Percentiles rank a stretch among this genome's conserved stretches.
phyloP scores from a whole-genome alignment of 2,797 vertebrate genomes.

The Trematomus bernacchii region DNA sequence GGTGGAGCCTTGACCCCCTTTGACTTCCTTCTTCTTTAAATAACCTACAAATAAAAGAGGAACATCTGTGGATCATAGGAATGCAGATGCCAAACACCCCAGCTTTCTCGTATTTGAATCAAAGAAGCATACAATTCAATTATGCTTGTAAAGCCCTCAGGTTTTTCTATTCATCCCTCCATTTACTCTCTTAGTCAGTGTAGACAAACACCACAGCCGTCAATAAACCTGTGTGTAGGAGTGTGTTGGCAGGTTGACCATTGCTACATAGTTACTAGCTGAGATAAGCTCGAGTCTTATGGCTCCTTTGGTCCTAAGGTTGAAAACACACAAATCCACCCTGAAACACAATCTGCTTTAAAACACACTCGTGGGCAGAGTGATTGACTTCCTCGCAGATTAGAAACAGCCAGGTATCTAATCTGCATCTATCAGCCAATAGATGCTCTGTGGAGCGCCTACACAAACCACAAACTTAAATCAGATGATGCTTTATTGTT shows the following conservation, averaged over 20 bases:
- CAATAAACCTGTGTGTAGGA: constrained; percentile 27
- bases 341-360: constrained; percentile 31
- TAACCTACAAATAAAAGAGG: constrained; percentile 73
- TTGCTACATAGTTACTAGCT: constrained; percentile 47
- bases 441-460: not conserved
- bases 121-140: constrained; percentile 17
- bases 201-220: constrained; percentile 22
- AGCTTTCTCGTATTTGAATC: constrained; percentile 8
- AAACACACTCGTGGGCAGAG: not conserved
- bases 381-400: constrained; percentile 36
- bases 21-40: constrained; percentile 83
- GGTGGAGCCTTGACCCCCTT: constrained; percentile 77
- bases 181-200: constrained; percentile 24
- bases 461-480: not conserved
- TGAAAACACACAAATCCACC: constrained; percentile 37
- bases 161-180: constrained; percentile 1
- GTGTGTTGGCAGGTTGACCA: constrained; percentile 45
- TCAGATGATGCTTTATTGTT: not conserved
- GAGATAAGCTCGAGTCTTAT: constrained; percentile 65
- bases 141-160: not conserved
- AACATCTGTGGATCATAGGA: constrained; percentile 60
- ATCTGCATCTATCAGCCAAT: constrained; percentile 9
- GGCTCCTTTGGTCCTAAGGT: constrained; percentile 60
- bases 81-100: constrained; percentile 56
- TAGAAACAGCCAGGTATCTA: not conserved